Evolutionary conservation across 2,113 vertebrate genomes (phyloP).

Genomic region (Porphyrio hochstetteri): DNA sequence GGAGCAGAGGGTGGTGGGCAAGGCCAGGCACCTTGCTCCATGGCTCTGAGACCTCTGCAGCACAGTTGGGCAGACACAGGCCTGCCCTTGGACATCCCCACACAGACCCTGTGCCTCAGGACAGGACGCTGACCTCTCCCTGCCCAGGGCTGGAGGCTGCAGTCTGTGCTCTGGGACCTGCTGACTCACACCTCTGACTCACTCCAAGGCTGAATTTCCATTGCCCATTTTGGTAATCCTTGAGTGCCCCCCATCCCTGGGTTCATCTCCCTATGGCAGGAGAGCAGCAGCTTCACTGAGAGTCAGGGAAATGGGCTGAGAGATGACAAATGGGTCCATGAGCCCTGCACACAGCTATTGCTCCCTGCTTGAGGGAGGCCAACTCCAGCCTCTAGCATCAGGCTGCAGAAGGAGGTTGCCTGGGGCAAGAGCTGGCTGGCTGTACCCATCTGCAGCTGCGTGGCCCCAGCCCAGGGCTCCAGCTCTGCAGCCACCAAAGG

Average conservation of each 20-base stretch:
- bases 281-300: not conserved
- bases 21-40: not conserved
- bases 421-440: not conserved
- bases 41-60: not conserved
- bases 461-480: not conserved
- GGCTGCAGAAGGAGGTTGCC: not conserved
- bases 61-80: rapidly evolving
- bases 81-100: not conserved
- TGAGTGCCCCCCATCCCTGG: not conserved
- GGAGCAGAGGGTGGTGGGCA: not conserved
- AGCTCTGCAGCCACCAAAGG: not conserved
- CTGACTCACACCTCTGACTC: constrained; percentile 13
- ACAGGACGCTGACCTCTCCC: not conserved
- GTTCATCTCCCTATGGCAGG: not conserved
- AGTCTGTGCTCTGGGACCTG: not conserved
- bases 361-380: not conserved
- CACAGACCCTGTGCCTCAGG: rapidly evolving
- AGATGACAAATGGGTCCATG: not conserved
- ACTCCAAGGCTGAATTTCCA: constrained; percentile 12
- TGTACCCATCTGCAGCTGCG: not conserved
- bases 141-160: not conserved
- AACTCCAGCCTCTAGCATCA: not conserved
- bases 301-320: not conserved
- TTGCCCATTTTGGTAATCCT: not conserved
- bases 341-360: not conserved